Conservation (phyloP, 2,113 vertebrate genomes). For the Platichthys stellatus region DNA sequence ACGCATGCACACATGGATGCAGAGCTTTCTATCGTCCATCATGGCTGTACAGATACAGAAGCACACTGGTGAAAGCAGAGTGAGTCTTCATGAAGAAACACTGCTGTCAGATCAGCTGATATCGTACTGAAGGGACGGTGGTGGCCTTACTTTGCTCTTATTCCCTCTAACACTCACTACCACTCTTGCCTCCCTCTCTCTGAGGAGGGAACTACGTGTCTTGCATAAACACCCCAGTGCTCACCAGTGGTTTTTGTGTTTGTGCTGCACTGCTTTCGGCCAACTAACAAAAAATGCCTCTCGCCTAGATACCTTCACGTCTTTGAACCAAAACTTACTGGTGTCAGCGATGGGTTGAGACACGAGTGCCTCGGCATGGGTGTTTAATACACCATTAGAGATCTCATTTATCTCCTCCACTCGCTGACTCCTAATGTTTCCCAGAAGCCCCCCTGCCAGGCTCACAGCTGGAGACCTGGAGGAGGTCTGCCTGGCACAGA, state of each 20-base stretch:
- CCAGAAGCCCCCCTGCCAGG: conserved; percentile 35
- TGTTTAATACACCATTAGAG: conserved; percentile 46
- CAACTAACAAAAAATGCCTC: conserved; percentile 1
- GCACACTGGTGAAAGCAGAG: conserved; percentile 18
- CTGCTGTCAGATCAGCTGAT: conserved; percentile 60
- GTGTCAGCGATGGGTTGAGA: conserved; percentile 26
- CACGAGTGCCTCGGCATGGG: conserved; percentile 16
- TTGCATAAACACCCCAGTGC: conserved; percentile 40
- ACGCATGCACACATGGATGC: conserved; percentile 2
- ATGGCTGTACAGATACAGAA: not conserved
- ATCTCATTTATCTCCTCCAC: conserved; percentile 59
- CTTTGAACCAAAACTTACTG: not conserved
- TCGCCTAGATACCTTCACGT: conserved; percentile 6
- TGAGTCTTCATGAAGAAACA: conserved; percentile 29
- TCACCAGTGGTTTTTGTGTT: conserved; percentile 39
- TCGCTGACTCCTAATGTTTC: conserved; percentile 56
- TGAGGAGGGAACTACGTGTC: conserved; percentile 37
- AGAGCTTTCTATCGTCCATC: not conserved
- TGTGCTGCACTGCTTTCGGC: conserved; percentile 53
- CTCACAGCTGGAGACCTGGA: conserved; percentile 44
- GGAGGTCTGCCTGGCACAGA: conserved; percentile 37
- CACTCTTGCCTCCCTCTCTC: conserved; percentile 28
- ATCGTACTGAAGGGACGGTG: conserved; percentile 37
- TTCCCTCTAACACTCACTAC: conserved; percentile 49
- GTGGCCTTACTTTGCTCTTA: conserved; percentile 54